Evolutionary conservation across 2,888 invertebrate genomes (phyloP).

Genomic region (Sarcophaga variegata): DNA sequence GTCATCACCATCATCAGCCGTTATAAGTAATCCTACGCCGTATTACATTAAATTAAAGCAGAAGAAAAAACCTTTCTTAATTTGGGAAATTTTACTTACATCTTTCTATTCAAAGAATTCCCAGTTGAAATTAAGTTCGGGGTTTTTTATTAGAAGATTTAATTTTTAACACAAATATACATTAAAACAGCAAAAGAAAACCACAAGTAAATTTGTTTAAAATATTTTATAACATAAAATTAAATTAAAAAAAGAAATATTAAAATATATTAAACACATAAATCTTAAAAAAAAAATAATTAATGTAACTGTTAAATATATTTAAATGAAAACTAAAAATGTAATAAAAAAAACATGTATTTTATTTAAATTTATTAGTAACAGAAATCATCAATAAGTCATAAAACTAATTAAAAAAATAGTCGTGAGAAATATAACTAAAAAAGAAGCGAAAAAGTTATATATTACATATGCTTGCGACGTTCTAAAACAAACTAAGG

Average conservation of each 20-base stretch:
- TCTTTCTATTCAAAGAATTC: conserved; percentile 22
- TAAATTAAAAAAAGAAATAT: conserved; percentile 1
- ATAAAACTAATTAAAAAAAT: conserved; percentile 2
- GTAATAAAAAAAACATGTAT: conserved; percentile 45
- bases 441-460: not conserved
- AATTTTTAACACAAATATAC: conserved; percentile 46
- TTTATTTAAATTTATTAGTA: conserved; percentile 42
- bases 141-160: conserved; percentile 46
- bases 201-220: conserved; percentile 54
- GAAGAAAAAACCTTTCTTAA: conserved; percentile 24
- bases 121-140: conserved; percentile 35
- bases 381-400: conserved; percentile 3
- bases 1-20: conserved; percentile 8
- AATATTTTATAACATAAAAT: conserved; percentile 40
- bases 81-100: not conserved
- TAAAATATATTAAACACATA: not conserved
- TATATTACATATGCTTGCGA: not conserved
- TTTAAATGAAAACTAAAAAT: conserved; percentile 57
- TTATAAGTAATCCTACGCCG: conserved; percentile 4
- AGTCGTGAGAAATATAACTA: too few species aligned
- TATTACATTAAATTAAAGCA: conserved; percentile 11
- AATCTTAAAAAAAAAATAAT: conserved; percentile 34
- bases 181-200: conserved; percentile 47
- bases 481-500: conserved; percentile 10
- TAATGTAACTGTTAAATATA: conserved; percentile 63